These are phyloP conservation scores for Notechis scutatus DNA, from an alignment of 2,113 vertebrate species.

Conservation along the genomic window DNA sequence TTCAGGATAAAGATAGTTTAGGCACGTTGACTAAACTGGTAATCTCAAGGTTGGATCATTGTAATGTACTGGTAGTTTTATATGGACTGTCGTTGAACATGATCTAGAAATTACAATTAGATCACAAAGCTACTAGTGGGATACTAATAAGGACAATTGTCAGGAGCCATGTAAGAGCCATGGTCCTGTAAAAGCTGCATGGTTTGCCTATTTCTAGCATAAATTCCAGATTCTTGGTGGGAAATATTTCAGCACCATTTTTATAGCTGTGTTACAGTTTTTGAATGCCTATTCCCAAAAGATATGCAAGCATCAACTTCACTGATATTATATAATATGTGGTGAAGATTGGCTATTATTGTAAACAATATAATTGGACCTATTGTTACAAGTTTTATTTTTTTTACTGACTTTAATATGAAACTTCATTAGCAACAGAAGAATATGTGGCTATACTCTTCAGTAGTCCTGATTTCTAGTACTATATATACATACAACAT, in stretches of 20 bases:
- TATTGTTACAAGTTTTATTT: neutral
- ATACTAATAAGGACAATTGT: neutral
- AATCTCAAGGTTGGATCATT: neutral
- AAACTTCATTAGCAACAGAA: neutral
- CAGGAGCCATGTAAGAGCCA: neutral
- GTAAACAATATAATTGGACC: neutral
- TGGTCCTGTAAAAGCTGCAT: neutral
- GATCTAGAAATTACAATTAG: neutral
- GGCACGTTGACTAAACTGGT: neutral
- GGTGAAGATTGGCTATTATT: neutral
- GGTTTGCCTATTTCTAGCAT: neutral
- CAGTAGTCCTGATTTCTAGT: neutral
- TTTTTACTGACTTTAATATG: neutral
- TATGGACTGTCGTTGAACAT: neutral
- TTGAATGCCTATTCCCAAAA: neutral
- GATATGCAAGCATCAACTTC: neutral
- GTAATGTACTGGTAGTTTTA: neutral
- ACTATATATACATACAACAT: neutral
- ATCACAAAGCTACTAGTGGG: neutral
- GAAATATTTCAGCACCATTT: neutral
- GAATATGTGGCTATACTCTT: neutral
- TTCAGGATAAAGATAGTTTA: neutral
- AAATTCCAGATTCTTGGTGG: neutral
- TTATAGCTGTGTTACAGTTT: neutral
- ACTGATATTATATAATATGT: neutral